Conservation (phyloP, 2,888 invertebrate species). For the Brenthis hecate region DNA sequence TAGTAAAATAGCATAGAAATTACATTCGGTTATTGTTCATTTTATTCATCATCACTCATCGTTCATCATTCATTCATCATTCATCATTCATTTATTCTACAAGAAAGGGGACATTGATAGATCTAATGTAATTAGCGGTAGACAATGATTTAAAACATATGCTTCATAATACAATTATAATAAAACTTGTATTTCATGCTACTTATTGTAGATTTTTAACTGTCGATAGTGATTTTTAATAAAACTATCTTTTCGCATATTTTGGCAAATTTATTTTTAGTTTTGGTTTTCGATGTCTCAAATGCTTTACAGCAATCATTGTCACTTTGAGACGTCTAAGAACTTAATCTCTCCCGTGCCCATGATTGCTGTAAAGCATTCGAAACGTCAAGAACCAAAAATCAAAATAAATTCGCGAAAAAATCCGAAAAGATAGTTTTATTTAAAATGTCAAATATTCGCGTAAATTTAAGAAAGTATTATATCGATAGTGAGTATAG, state of each 20-base stretch:
- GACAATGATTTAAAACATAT: not conserved
- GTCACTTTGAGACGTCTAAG: no score
- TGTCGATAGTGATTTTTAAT: not conserved
- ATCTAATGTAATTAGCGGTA: constrained; percentile 1
- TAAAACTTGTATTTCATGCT: constrained; percentile 1
- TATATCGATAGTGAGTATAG: not conserved
- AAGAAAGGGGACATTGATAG: not conserved
- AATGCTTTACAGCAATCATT: no score
- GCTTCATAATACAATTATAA: not conserved
- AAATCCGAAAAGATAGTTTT: no score
- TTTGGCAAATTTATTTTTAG: no score
- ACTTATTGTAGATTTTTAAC: constrained; percentile 13
- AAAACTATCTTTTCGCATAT: no score
- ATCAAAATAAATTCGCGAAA: no score
- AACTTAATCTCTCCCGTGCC: no score
- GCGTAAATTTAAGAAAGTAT: no score
- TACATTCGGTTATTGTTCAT: constrained; percentile 33
- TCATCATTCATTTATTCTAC: constrained; percentile 18
- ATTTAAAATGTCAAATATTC: no score
- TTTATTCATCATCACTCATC: constrained; percentile 21
- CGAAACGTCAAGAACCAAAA: no score
- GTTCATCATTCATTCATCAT: constrained; percentile 28
- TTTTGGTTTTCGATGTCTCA: no score
- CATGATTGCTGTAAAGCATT: no score
- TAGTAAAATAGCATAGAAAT: constrained; percentile 35